Evolutionary conservation across 2,888 invertebrate genomes (phyloP).

Genomic region (Trichopoda pennipes): DNA sequence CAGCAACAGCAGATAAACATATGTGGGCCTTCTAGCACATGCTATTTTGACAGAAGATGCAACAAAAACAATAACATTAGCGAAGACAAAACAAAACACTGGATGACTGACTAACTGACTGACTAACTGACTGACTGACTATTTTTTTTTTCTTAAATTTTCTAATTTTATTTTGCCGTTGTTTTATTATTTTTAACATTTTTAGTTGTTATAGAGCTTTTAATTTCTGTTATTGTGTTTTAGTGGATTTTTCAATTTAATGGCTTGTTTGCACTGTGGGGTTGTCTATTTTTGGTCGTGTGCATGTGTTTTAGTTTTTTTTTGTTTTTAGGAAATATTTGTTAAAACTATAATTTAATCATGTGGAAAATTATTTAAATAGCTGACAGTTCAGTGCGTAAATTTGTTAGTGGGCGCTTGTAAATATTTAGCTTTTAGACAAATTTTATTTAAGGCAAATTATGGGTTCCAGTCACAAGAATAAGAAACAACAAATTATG

Average conservation of each 20-base stretch:
- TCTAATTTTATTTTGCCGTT: neutral
- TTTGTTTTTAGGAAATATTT: neutral
- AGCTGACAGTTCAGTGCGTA: conserved; percentile 23
- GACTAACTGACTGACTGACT: conserved; percentile 41
- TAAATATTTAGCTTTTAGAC: conserved; percentile 29
- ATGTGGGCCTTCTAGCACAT: conserved; percentile 57
- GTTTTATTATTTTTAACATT: no score
- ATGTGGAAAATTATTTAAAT: conserved; percentile 55
- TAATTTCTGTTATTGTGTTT: conserved; percentile 7
- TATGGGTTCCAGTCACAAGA: neutral
- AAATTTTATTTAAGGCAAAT: conserved; percentile 20
- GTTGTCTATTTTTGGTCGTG: conserved; percentile 58
- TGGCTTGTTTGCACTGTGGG: conserved; percentile 43
- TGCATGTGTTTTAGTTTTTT: conserved; percentile 11
- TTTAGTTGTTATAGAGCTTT: conserved; percentile 2
- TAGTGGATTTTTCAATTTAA: conserved; percentile 40
- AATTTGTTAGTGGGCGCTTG: conserved; percentile 42
- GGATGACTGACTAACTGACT: conserved; percentile 53
- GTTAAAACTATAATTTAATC: conserved; percentile 51
- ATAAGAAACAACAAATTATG: neutral
- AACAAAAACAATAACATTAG: conserved; percentile 21
- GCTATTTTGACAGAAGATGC: conserved; percentile 46
- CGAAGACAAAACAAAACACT: conserved; percentile 23
- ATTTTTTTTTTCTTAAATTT: neutral
- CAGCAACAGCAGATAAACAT: conserved; percentile 34